Base-by-base conservation (phyloP, 2,113 vertebrate genomes). In the Peromyscus maniculatus region DNA sequence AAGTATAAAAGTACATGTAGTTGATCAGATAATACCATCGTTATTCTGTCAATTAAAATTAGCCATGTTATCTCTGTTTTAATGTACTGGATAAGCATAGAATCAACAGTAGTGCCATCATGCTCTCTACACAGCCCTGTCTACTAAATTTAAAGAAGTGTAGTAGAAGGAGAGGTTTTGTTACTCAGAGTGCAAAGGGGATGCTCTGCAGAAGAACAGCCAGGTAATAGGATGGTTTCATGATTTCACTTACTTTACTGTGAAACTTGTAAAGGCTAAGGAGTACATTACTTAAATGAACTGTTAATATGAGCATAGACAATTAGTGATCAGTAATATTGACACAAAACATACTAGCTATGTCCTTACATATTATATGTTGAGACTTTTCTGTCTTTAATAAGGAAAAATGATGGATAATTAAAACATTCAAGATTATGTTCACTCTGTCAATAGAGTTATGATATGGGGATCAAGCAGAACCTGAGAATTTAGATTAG, bases 191-290 rank as follows among this genome's bases (percentile, higher is more conserved):
- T 66, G 26, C 24, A 43, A 66, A 86, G 16, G 7, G 26, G 83
- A 84, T n/a, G 17, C 17, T 88, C 82, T 49, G 78, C 0, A 75
- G 10, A 88, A 22, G 1, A 43, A 67, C n/a, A 69, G 2, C 9
- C 17, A 64, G 36, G 49, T 62, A 62, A 33, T 67, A 26, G 4
- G 28, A 69, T 5, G 10, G 59, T 84, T n/a, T 88, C 77, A 67
- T 57, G 84, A 87, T 71, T 93, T 91, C n/a, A 33, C 49, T 95
- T 7, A 91, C 4, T 87, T 59, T 78, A 36, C 67, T 89, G 13
- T 86, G 49, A 62, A 80, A 69, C 9, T 69, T 89, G 21, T 87
- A 95, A 16, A 64, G 39, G 1, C 17, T 62, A 15, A 77, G 43
- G 0, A 84, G 49, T 72, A 71, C 1, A 87, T 22, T 75, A 1